Evolutionary conservation across 1,140 invertebrate species (phyloP).

Genomic region (Drosophila funebris): DNA sequence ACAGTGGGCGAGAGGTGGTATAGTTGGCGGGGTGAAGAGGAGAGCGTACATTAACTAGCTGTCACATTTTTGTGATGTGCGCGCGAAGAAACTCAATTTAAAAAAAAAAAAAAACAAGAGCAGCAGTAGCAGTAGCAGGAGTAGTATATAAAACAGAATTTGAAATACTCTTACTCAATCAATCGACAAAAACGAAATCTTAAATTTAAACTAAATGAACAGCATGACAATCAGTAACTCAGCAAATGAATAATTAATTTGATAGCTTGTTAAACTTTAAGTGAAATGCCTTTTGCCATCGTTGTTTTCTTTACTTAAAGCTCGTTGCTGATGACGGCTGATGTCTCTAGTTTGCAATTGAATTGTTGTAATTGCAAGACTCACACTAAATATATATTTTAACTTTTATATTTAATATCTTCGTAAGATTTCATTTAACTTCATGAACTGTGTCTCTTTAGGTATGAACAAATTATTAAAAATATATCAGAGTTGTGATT

Average conservation of each 20-base stretch:
- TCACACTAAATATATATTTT: too few relatives aligned
- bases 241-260: neutral
- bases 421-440: too few relatives aligned
- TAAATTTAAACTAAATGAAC: neutral
- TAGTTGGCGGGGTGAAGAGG: neutral
- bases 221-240: neutral
- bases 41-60: conserved; percentile 66
- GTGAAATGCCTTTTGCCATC: too few relatives aligned
- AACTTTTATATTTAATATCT: too few relatives aligned
- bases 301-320: too few relatives aligned
- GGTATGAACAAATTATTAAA: too few relatives aligned
- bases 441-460: too few relatives aligned
- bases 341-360: too few relatives aligned
- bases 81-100: conserved; percentile 59
- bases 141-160: neutral
- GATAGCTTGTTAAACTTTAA: neutral
- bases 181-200: neutral
- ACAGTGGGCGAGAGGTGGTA: conserved; percentile 6
- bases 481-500: too few relatives aligned
- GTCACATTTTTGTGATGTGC: conserved; percentile 76
- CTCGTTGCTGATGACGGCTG: too few relatives aligned
- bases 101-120: conserved; percentile 28
- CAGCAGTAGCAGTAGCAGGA: neutral
- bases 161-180: conserved; percentile 5
- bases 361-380: too few relatives aligned